These are phyloP conservation scores for Pilophorus perplexus DNA, from an alignment of 2,888 invertebrate genomes.

Conservation along the genomic window DNA sequence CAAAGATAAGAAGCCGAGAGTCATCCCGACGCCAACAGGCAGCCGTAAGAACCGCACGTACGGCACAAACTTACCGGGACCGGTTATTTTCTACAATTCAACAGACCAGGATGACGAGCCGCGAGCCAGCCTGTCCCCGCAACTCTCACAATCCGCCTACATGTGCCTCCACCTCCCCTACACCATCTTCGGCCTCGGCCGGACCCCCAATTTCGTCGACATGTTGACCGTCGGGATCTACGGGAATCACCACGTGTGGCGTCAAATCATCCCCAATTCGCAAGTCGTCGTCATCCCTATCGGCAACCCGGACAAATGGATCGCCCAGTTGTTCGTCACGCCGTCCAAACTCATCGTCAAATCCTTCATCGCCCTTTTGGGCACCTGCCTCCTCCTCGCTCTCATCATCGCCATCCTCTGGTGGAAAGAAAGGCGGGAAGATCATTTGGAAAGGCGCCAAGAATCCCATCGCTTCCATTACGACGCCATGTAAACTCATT, in stretches of 20 bases:
- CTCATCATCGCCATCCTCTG: conserved; percentile 82
- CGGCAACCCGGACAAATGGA: conserved; percentile 75
- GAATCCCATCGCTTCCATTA: conserved; percentile 82
- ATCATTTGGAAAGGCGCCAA: conserved; percentile 72
- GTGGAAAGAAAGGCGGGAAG: conserved; percentile 84
- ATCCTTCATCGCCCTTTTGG: conserved; percentile 83
- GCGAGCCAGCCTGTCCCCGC: conserved; percentile 78
- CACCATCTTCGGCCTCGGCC: conserved; percentile 93
- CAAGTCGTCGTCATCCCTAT: conserved; percentile 92
- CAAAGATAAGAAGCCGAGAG: conserved; percentile 62
- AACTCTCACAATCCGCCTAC: conserved; percentile 88
- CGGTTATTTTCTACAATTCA: conserved; percentile 80
- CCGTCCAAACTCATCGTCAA: conserved; percentile 90
- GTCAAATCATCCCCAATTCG: conserved; percentile 94
- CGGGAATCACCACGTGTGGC: conserved; percentile 68
- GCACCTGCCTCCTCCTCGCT: conserved; percentile 79
- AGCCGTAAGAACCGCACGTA: conserved; percentile 75
- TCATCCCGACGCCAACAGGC: conserved; percentile 68
- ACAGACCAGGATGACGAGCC: conserved; percentile 82
- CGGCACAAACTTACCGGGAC: conserved; percentile 89
- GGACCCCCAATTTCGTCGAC: conserved; percentile 97
- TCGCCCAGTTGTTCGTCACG: conserved; percentile 87
- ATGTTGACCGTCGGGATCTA: conserved; percentile 69
- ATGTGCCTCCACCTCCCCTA: conserved; percentile 92
- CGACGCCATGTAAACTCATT: conserved; percentile 72